A percentile compares a stretch with the other conserved stretches of the same genome.
These are phyloP conservation scores for Chymomyza costata DNA, from an alignment of 1,140 invertebrate species.

Conservation along the genomic window DNA sequence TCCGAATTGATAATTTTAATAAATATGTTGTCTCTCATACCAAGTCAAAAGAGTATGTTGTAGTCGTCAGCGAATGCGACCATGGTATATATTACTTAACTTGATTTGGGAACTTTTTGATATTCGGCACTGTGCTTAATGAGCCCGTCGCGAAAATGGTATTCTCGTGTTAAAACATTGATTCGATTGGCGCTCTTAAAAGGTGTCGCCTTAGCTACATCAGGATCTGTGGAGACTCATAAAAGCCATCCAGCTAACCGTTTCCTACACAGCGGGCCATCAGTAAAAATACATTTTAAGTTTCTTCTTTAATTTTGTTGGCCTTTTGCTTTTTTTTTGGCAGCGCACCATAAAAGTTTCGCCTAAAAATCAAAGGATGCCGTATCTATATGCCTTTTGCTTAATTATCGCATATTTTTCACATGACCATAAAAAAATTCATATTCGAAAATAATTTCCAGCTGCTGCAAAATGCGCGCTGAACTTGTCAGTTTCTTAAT, in stretches of 20 bases:
- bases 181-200: constrained; percentile 72
- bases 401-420: constrained; percentile 38
- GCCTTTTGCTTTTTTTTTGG: constrained; percentile 16
- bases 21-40: too few species aligned
- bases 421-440: constrained; percentile 5
- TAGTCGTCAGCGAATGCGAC: too few species aligned
- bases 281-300: constrained; percentile 20
- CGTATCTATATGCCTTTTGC: constrained; percentile 55
- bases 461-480: constrained; percentile 48
- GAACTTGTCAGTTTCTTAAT: constrained; percentile 57
- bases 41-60: too few species aligned
- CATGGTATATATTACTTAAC: too few species aligned
- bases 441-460: constrained; percentile 42
- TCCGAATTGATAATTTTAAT: too few species aligned
- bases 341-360: constrained; percentile 50
- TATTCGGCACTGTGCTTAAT: constrained; percentile 57
- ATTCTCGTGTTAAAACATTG: constrained; percentile 72
- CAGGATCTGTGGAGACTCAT: too few species aligned
- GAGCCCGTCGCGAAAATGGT: constrained; percentile 68
- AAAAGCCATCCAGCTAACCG: too few species aligned
- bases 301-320: constrained; percentile 1
- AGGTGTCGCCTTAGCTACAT: constrained; percentile 44
- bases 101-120: constrained; percentile 11
- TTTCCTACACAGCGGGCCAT: constrained; percentile 13
- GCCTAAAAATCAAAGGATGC: constrained; percentile 53